Conservation (phyloP, 2,797 vertebrate species). For the Hippocampus kuda region DNA sequence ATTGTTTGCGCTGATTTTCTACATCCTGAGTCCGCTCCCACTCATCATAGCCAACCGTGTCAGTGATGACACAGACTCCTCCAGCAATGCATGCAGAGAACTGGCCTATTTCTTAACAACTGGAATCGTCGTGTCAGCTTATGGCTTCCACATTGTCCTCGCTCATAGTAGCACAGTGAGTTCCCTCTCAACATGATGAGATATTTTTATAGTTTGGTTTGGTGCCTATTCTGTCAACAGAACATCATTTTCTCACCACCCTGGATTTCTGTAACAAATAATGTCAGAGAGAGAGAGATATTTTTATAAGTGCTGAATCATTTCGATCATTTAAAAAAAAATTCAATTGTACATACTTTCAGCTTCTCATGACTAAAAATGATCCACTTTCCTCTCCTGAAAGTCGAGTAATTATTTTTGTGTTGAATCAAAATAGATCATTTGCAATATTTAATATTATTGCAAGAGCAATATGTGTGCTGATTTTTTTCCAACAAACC, state of each 20-base stretch:
- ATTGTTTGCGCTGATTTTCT: conserved; percentile 87
- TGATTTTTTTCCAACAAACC: too few species aligned
- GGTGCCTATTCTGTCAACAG: not conserved
- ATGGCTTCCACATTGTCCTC: conserved; percentile 83
- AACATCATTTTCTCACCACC: not conserved
- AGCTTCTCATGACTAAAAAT: too few species aligned
- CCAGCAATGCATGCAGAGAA: conserved; percentile 87
- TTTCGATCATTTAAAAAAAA: too few species aligned
- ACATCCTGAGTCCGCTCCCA: conserved; percentile 83
- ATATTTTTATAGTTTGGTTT: not conserved
- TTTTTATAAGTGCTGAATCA: too few species aligned
- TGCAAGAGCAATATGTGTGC: too few species aligned
- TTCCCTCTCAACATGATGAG: conserved; percentile 19
- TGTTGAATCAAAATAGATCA: too few species aligned
- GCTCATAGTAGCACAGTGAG: conserved; percentile 76
- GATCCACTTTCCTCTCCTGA: too few species aligned
- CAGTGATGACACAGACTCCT: conserved; percentile 77
- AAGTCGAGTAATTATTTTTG: too few species aligned
- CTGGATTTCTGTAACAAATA: not conserved
- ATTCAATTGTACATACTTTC: too few species aligned
- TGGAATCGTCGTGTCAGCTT: conserved; percentile 90
- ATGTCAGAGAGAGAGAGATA: not conserved
- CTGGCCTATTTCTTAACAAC: conserved; percentile 90
- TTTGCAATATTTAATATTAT: too few species aligned
- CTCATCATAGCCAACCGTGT: conserved; percentile 81